phyloP scores from a whole-genome alignment of 2,888 invertebrate genomes.

The Bhutanitis thaidina region DNA sequence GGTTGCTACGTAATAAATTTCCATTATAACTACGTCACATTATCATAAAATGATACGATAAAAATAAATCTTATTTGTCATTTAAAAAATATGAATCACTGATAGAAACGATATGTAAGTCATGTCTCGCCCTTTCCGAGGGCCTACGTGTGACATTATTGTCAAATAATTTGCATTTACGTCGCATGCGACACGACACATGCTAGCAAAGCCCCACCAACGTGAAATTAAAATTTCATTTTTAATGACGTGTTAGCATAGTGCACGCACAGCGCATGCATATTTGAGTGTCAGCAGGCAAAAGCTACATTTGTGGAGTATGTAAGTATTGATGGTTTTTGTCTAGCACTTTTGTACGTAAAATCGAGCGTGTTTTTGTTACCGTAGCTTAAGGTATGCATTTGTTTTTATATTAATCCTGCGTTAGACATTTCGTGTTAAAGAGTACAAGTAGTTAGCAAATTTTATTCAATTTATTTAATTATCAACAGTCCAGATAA shows the following conservation, averaged over 20 bases:
- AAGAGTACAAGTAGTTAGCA: too few relatives aligned
- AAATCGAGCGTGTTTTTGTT: not conserved
- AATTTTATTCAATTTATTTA: too few relatives aligned
- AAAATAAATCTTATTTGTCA: constrained; percentile 1
- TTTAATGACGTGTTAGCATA: constrained; percentile 67
- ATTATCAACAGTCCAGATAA: too few relatives aligned
- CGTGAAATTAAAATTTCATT: constrained; percentile 67
- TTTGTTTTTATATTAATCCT: too few relatives aligned
- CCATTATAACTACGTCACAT: not conserved
- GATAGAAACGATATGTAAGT: constrained; percentile 5
- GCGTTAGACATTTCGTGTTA: too few relatives aligned
- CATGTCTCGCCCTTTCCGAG: constrained; percentile 14
- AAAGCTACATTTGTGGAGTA: constrained; percentile 28
- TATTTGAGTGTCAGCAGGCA: constrained; percentile 23
- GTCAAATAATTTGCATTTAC: constrained; percentile 46
- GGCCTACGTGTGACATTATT: constrained; percentile 21
- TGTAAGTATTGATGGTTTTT: constrained; percentile 20
- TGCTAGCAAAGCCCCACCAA: constrained; percentile 29
- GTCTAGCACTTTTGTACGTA: constrained; percentile 6
- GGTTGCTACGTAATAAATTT: not conserved
- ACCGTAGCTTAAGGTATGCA: too few relatives aligned
- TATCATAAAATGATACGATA: not conserved
- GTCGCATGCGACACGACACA: constrained; percentile 42
- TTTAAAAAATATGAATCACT: constrained; percentile 8
- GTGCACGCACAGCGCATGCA: constrained; percentile 30